Evolutionary conservation across 2,888 invertebrate species (phyloP).

Genomic region (Metopia argyrocephala): DNA sequence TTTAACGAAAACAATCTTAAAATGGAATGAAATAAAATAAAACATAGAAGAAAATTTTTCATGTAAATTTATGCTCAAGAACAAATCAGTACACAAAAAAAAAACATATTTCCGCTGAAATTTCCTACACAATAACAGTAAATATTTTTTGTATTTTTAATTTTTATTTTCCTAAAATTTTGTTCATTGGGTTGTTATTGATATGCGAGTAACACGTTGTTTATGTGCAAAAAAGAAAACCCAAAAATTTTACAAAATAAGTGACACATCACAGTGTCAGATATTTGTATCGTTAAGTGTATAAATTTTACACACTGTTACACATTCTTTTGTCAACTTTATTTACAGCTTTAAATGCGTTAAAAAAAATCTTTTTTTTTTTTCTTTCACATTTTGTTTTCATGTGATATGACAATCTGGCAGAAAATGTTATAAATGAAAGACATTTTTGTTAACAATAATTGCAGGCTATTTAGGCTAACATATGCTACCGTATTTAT

Average conservation of each 20-base stretch:
- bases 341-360: neutral
- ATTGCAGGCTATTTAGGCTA: neutral
- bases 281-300: constrained; percentile 29
- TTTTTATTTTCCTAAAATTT: no score
- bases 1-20: no score
- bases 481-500: no score
- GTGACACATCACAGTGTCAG: constrained; percentile 37
- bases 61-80: no score
- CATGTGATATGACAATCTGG: constrained; percentile 10
- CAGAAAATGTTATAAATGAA: neutral
- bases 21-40: no score
- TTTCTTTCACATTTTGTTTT: neutral
- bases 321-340: constrained; percentile 42
- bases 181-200: neutral
- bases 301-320: constrained; percentile 48
- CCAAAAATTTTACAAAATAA: constrained; percentile 26
- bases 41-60: no score
- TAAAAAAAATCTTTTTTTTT: neutral
- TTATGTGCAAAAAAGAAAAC: neutral
- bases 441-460: neutral
- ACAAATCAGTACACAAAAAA: no score
- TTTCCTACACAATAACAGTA: no score
- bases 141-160: no score
- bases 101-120: no score
- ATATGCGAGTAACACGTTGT: neutral